These are phyloP conservation scores for Cervus canadensis DNA, from an alignment of 2,113 vertebrate genomes.

Conservation along the genomic window DNA sequence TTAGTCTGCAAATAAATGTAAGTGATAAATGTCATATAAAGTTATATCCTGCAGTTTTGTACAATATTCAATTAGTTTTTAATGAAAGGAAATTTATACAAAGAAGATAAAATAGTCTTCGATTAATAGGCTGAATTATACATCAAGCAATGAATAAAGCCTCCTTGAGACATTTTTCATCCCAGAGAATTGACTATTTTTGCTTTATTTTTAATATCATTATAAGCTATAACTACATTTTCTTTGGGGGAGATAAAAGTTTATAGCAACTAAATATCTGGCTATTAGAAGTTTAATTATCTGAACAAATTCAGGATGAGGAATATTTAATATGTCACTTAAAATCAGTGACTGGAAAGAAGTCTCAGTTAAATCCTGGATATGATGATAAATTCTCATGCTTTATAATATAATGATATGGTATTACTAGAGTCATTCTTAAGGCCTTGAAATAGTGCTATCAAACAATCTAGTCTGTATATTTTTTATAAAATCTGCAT, in stretches of 20 bases:
- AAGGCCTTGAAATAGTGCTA: not conserved
- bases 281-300: not conserved
- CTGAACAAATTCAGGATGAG: not conserved
- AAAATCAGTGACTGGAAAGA: not conserved
- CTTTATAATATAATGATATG: not conserved
- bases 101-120: conserved; percentile 31
- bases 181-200: not conserved
- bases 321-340: not conserved
- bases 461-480: not conserved
- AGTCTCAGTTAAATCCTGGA: not conserved
- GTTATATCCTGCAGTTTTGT: conserved; percentile 11
- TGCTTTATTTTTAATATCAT: conserved; percentile 3
- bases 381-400: not conserved
- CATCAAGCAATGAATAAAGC: not conserved
- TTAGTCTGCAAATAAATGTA: conserved; percentile 35
- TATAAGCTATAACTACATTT: not conserved
- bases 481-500: not conserved
- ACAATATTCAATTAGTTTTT: conserved; percentile 43
- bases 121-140: not conserved
- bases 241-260: not conserved
- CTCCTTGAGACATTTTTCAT: not conserved
- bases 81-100: conserved; percentile 32
- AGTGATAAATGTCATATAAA: conserved; percentile 4
- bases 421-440: not conserved
- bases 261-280: not conserved